A percentile compares a stretch with the other conserved stretches of the same genome.
Evolutionary conservation across 2,888 invertebrate genomes (phyloP).

Genomic region (Dryococelus australis): DNA sequence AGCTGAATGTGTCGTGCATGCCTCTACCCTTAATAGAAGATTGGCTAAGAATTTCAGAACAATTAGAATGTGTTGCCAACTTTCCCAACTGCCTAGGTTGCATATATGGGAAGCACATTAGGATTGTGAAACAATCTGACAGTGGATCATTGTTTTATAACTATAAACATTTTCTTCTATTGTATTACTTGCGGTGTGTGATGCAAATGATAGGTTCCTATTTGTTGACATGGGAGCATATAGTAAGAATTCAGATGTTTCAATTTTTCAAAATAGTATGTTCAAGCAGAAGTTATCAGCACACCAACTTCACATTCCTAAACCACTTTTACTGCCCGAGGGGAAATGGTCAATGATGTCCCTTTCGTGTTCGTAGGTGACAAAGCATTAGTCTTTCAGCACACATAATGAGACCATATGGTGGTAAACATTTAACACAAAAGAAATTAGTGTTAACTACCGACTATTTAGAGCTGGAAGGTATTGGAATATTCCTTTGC

Average conservation of each 20-base stretch:
- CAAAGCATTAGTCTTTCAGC: background rate
- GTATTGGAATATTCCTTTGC: background rate
- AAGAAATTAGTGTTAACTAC: background rate
- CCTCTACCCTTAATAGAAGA: background rate
- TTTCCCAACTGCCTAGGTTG: background rate
- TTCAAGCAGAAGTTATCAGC: background rate
- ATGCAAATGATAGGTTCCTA: background rate
- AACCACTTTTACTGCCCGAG: background rate
- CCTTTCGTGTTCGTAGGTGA: slow-evolving; percentile 5
- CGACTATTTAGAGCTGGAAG: background rate
- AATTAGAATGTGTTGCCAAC: background rate
- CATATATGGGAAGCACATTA: background rate
- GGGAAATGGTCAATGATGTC: background rate
- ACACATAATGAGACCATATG: background rate
- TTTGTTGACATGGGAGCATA: background rate
- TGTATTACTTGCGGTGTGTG: background rate
- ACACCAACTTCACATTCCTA: background rate
- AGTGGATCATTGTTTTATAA: background rate
- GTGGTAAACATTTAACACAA: background rate
- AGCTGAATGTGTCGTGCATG: background rate
- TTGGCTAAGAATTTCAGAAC: background rate
- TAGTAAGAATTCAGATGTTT: background rate
- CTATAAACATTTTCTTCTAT: background rate
- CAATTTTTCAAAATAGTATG: background rate
- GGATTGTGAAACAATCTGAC: background rate